Evolutionary conservation across 2,797 vertebrate species (phyloP).

Genomic region (Ambastaia sidthimunki): DNA sequence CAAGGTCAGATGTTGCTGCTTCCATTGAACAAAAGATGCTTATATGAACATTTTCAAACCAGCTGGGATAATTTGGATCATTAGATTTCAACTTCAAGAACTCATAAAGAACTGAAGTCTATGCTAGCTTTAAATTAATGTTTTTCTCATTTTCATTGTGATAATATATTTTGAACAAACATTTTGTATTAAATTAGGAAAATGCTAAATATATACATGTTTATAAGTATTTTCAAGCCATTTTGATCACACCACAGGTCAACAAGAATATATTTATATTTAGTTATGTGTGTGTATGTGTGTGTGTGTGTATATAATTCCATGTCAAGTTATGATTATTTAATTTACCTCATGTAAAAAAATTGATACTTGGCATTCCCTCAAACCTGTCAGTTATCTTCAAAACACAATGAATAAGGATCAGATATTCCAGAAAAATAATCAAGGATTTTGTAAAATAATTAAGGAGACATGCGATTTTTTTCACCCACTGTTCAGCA

Average conservation of each 20-base stretch:
- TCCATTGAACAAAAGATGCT: no score
- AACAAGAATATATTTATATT: background rate
- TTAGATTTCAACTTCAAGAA: no score
- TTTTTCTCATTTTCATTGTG: no score
- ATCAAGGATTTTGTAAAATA: background rate
- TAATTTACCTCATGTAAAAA: background rate
- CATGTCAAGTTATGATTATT: background rate
- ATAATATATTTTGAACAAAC: background rate
- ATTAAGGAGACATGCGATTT: background rate
- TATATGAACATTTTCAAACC: no score
- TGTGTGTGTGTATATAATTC: background rate
- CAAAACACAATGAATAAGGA: background rate
- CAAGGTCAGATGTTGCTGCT: no score
- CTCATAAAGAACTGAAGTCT: no score
- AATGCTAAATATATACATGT: no score
- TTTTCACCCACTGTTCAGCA: constrained; percentile 1
- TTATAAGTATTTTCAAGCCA: no score
- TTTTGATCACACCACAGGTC: no score
- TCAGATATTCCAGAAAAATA: background rate
- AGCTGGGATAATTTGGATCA: no score
- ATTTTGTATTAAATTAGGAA: background rate
- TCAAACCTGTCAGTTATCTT: background rate
- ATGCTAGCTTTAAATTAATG: no score
- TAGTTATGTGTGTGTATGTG: background rate
- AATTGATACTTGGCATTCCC: background rate